Evolutionary conservation across 2,888 invertebrate genomes (phyloP).

Genomic region (Caenorhabditis sp.): DNA sequence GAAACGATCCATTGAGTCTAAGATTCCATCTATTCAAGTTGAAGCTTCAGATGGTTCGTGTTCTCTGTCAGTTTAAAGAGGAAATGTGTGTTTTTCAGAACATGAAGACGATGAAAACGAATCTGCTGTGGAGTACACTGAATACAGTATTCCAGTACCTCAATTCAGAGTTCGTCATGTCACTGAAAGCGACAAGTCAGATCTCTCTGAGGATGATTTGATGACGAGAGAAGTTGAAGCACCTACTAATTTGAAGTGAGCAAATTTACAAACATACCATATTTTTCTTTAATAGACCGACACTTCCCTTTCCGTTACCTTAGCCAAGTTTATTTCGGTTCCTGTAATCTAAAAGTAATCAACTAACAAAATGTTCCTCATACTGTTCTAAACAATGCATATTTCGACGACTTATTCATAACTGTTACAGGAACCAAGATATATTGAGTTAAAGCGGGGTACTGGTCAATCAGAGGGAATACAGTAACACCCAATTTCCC

Average conservation of each 20-base stretch:
- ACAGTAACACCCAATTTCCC: too few relatives aligned
- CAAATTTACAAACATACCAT: not conserved
- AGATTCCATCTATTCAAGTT: constrained; percentile 38
- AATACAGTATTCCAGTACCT: constrained; percentile 34
- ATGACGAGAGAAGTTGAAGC: constrained; percentile 23
- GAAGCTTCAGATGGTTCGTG: constrained; percentile 33
- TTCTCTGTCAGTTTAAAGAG: not conserved
- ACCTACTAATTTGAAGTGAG: constrained; percentile 30
- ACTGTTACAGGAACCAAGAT: too few relatives aligned
- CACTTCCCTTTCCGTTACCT: too few relatives aligned
- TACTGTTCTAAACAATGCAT: too few relatives aligned
- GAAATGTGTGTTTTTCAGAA: not conserved
- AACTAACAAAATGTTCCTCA: too few relatives aligned
- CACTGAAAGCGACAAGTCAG: constrained; percentile 58
- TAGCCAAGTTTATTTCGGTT: too few relatives aligned
- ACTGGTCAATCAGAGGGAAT: too few relatives aligned
- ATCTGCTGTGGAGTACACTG: constrained; percentile 28
- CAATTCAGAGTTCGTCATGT: constrained; percentile 41
- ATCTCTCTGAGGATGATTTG: constrained; percentile 61
- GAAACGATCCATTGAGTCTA: constrained; percentile 27
- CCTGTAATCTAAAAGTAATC: too few relatives aligned
- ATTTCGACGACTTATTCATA: too few relatives aligned
- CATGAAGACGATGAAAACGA: constrained; percentile 31
- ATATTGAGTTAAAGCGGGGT: too few relatives aligned
- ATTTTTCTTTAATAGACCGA: too few relatives aligned